Evolutionary conservation across 2,113 vertebrate genomes (phyloP), one percentile per base, ranked within the genome.

Genomic region (Megatriorchis doriae): DNA sequence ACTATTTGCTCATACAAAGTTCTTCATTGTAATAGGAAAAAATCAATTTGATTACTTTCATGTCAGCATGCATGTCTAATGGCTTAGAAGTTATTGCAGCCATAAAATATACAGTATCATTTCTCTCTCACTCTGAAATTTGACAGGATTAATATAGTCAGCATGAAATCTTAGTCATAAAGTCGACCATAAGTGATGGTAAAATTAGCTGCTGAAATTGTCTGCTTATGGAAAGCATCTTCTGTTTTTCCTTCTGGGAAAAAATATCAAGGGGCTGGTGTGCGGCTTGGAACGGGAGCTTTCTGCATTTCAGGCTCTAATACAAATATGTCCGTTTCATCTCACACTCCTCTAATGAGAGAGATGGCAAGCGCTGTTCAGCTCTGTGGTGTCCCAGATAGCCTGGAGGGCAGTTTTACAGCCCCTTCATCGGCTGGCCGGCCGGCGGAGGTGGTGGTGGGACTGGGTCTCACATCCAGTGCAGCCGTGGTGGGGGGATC

Each of bases 121-220:
- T 93, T 92, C 92, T 97, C 95, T 92, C 48, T 59, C 32, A 21
- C 91, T 95, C 93, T 67, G 55, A 92, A 93, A 95, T 96, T 88
- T 94, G 97, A 94, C 73, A 89, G 95, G 94, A 94, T 94, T 81
- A 95, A 97, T 97, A 93, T 96, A 94, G 96, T 94, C 81, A 91
- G 90, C 96, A 88, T 72, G 83, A 95, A 97, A 80, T 90, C 95
- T 96, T 94, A 81, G 91, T 97, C 94, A 78, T 95, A 84, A 96
- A 95, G 96, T 80, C 89, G 62, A 89, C 91, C 86, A 61, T 85
- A 93, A 80, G 36, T 50, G 81, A 87, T 85, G 93, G 87, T 90
- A 85, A 95, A 96, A 89, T 95, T 88, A 95, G 94, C 94, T 94
- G 82, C 79, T 89, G 67, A 93, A 74, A 66, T 75, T 18, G 66